A percentile compares a stretch with the other conserved stretches of the same genome.
phyloP scores from a whole-genome alignment of 1,140 invertebrate genomes.

The Saccostrea echinata region DNA sequence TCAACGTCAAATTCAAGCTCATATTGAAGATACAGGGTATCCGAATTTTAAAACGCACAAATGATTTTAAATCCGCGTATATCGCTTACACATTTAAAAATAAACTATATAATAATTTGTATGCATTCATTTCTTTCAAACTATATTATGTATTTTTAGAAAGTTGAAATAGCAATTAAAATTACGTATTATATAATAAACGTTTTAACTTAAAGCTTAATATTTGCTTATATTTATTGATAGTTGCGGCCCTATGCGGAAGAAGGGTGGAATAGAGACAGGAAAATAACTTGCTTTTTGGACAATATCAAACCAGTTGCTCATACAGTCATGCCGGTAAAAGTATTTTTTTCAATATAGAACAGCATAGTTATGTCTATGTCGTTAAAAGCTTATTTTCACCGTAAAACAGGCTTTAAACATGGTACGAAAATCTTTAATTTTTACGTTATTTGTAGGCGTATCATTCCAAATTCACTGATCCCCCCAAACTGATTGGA shows the following conservation, averaged over 20 bases:
- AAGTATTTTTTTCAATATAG: background rate
- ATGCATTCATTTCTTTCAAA: background rate
- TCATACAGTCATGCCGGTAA: background rate
- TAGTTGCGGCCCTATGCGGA: constrained; percentile 10
- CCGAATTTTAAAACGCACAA: background rate
- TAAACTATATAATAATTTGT: background rate
- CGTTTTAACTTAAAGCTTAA: background rate
- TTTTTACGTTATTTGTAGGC: constrained; percentile 85
- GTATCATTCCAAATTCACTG: constrained; percentile 94
- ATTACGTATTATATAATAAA: too few relatives aligned
- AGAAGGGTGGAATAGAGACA: constrained; percentile 19
- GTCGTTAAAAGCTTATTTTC: too few relatives aligned
- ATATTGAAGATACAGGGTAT: background rate
- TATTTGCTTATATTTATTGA: background rate
- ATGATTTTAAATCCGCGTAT: background rate
- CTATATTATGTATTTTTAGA: too few relatives aligned
- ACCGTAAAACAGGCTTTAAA: too few relatives aligned
- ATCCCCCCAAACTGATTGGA: constrained; percentile 88
- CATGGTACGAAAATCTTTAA: background rate
- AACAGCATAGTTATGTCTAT: too few relatives aligned
- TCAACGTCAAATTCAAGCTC: background rate
- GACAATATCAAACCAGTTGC: background rate
- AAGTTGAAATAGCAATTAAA: too few relatives aligned
- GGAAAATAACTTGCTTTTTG: background rate
- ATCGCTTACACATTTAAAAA: background rate